Base-by-base conservation (phyloP, 2,113 vertebrate species). In the Tachuris rubrigastra region DNA sequence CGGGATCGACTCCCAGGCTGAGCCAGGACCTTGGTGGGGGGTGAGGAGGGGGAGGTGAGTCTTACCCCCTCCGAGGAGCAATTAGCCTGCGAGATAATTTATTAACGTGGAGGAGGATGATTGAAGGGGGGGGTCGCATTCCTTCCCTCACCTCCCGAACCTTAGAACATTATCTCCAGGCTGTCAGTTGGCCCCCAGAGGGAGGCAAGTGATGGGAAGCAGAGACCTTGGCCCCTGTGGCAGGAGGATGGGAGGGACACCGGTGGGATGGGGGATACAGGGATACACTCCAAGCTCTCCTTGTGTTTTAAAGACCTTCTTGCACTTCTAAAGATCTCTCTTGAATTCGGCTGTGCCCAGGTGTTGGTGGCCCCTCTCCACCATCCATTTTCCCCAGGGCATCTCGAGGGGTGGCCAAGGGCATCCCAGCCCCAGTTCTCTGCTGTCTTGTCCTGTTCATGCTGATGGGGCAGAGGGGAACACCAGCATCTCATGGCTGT, bases 81-180 rank as follows among this genome's bases (percentile, higher is more conserved):
- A 75, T 83, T 84, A 68, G 46, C 89, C 90, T 75, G 31, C 52
- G 53, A 87, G 71, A 81, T 94, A 88, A 96, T 96, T 92, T 95
- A 96, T 97, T 85, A 63, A 65, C 1, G 1, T 2, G 1, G 63
- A 5, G 20, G 82, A 85, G 82, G 73, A 68, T 69, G 83, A 62
- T 47, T 4, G 18, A 8, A 5, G 49, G 49, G 24, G 69, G 31
- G 47, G 94, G 69, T 92, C 9, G 5, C 60, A 95, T 97, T 97
- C 97, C 93, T 83, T 91, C 90, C 68, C 46, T 95, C n/a, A 1
- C 86, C 78, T 91, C 71, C 72, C 27, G 22, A 78, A 8, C 86
- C 78, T 96, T 96, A 96, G 30, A 76, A 8, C 84, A 69, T 96
- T 96, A 96, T 97, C 97, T 97, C 79, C 1, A 95, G 58, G 84